Conservation (phyloP, 2,113 vertebrate species). For the Pomatorhinus ruficollis region DNA sequence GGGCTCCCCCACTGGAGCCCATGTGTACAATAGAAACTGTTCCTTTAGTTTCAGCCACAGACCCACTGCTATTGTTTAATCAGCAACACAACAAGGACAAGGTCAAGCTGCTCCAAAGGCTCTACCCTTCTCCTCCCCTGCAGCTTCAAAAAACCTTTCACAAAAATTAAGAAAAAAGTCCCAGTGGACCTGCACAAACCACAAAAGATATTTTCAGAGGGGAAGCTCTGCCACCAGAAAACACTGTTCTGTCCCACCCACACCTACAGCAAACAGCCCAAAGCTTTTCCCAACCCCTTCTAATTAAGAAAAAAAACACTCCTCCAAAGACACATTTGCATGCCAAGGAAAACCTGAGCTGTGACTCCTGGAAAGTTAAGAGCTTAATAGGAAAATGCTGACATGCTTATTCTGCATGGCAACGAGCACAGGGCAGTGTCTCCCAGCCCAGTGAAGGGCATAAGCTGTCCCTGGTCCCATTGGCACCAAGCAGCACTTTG, state of each 20-base stretch:
- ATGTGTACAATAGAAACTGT: not conserved
- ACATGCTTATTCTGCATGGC: not conserved
- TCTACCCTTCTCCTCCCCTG: not conserved
- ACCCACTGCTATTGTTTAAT: not conserved
- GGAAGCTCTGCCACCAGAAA: not conserved
- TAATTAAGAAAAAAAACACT: slow-evolving; percentile 24
- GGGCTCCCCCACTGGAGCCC: accelerated
- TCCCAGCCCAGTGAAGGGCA: accelerated
- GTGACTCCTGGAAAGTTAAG: slow-evolving; percentile 42
- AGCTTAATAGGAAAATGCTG: slow-evolving; percentile 44
- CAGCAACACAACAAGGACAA: not conserved
- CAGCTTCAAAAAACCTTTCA: not conserved
- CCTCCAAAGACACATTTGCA: not conserved
- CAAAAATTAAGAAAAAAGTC: not conserved
- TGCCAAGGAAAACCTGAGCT: slow-evolving; percentile 65
- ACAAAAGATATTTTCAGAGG: slow-evolving; percentile 4
- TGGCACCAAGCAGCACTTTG: accelerated
- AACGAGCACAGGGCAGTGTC: not conserved
- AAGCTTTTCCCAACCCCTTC: slow-evolving; percentile 25
- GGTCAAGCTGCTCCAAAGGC: not conserved
- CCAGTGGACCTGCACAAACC: not conserved
- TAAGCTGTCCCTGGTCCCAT: not conserved
- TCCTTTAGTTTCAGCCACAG: not conserved
- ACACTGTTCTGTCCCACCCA: slow-evolving; percentile 30
- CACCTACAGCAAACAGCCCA: slow-evolving; percentile 46